These are phyloP conservation scores for Eucidaris tribuloides DNA, from an alignment of 35 echinoderm and acorn worm genomes.

Conservation along the genomic window DNA sequence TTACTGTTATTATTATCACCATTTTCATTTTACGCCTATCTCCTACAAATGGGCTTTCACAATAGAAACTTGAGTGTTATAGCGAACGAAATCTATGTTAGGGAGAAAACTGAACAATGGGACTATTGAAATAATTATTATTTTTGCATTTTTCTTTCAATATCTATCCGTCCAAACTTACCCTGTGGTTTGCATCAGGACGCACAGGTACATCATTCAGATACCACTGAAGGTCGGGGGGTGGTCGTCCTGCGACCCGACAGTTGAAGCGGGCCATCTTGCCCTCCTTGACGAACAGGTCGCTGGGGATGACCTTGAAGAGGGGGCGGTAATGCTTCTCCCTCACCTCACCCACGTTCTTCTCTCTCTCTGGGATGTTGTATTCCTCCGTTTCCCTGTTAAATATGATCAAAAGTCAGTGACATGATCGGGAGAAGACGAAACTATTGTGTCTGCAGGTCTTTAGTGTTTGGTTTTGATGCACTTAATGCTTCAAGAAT, in stretches of 20 bases:
- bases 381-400: constrained; percentile 61
- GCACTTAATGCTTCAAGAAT: too few relatives aligned
- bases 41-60: too few relatives aligned
- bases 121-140: too few relatives aligned
- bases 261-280: constrained; percentile 84
- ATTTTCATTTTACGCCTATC: too few relatives aligned
- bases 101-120: too few relatives aligned
- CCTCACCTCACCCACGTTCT: constrained; percentile 49
- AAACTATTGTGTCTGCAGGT: too few relatives aligned
- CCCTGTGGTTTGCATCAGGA: constrained; percentile 79
- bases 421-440: background rate
- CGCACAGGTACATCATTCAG: constrained; percentile 67
- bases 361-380: constrained; percentile 57
- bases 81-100: too few relatives aligned
- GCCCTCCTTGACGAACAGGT: constrained; percentile 79
- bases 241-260: constrained; percentile 76
- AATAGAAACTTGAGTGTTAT: too few relatives aligned
- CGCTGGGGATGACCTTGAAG: constrained; percentile 83
- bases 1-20: too few relatives aligned
- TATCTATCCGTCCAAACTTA: background rate
- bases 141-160: too few relatives aligned
- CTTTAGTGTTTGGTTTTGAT: too few relatives aligned
- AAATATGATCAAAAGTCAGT: too few relatives aligned
- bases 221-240: constrained; percentile 89
- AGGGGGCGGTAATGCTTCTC: constrained; percentile 85